phyloP scores from a whole-genome alignment of 2,888 invertebrate genomes.

The Cryptophagus acutangulus region DNA sequence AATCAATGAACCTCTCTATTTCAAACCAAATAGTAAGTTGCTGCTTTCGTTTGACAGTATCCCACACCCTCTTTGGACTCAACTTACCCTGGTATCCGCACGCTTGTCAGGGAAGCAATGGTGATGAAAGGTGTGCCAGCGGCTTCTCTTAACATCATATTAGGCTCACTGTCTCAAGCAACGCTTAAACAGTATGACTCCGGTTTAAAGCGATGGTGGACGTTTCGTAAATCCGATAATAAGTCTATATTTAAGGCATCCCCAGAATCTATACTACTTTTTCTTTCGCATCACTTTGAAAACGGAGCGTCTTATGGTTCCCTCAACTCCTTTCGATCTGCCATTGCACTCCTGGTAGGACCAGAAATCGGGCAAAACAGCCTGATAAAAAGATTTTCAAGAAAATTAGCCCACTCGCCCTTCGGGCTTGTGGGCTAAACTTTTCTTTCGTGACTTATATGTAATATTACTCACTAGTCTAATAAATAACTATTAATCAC shows the following conservation, averaged over 20 bases:
- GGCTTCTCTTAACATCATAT: not conserved
- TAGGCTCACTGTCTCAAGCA: not conserved
- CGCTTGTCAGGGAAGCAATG: slow-evolving; percentile 8
- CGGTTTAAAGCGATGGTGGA: not conserved
- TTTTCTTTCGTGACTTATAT: no score
- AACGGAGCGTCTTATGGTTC: not conserved
- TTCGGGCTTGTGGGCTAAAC: no score
- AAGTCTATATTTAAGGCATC: no score
- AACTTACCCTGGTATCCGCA: slow-evolving; percentile 16
- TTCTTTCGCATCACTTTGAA: not conserved
- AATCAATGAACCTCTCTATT: not conserved
- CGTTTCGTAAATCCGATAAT: not conserved
- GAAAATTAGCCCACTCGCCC: no score
- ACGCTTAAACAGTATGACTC: not conserved
- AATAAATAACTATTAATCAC: no score
- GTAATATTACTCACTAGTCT: no score
- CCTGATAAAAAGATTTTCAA: slow-evolving; percentile 3
- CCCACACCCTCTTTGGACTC: slow-evolving; percentile 2
- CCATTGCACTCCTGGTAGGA: not conserved
- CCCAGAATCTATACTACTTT: not conserved
- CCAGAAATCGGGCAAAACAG: not conserved
- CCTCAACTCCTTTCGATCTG: not conserved
- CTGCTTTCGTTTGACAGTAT: slow-evolving; percentile 1
- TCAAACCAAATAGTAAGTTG: not conserved
- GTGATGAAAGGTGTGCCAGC: slow-evolving; percentile 4